phyloP scores from a whole-genome alignment of 2,797 vertebrate genomes.

The Esox masquinongy region DNA sequence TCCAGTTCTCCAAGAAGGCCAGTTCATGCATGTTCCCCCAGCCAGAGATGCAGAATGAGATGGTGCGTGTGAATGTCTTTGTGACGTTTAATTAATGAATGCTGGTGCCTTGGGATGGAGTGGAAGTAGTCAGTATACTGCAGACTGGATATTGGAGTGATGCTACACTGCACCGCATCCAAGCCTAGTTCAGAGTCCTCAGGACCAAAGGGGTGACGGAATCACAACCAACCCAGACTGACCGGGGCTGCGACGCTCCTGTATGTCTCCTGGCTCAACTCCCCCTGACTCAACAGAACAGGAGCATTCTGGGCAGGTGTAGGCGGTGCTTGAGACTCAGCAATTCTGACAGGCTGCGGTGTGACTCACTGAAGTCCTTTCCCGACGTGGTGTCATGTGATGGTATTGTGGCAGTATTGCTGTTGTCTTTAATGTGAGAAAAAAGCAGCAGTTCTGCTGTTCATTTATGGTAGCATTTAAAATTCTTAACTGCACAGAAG shows the following conservation, averaged over 20 bases:
- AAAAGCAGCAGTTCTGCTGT: slow-evolving; percentile 61
- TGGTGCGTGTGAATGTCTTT: slow-evolving; percentile 47
- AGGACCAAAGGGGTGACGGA: slow-evolving; percentile 33
- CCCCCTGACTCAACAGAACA: slow-evolving; percentile 29
- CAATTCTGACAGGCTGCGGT: slow-evolving; percentile 42
- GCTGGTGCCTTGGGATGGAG: slow-evolving; percentile 39
- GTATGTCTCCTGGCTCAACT: slow-evolving; percentile 28
- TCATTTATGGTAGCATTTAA: slow-evolving; percentile 71
- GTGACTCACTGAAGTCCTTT: slow-evolving; percentile 51
- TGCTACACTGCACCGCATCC: slow-evolving; percentile 16
- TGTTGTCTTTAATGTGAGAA: slow-evolving; percentile 66
- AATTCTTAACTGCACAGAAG: slow-evolving; percentile 56
- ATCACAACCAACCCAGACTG: slow-evolving; percentile 38
- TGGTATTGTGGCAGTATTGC: slow-evolving; percentile 71
- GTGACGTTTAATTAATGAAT: slow-evolving; percentile 55
- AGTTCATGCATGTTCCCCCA: slow-evolving; percentile 33
- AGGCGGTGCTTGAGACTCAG: slow-evolving; percentile 32
- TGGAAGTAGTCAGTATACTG: slow-evolving; percentile 24
- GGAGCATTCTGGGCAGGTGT: slow-evolving; percentile 22
- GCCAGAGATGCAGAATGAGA: slow-evolving; percentile 43
- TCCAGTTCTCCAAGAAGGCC: slow-evolving; percentile 29
- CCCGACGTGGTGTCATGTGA: slow-evolving; percentile 67
- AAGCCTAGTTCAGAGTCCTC: slow-evolving; percentile 38
- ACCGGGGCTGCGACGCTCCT: slow-evolving; percentile 19
- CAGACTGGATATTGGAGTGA: slow-evolving; percentile 28